Conservation (phyloP, 1,140 invertebrate species). For the Rhagoletis zephyria region DNA sequence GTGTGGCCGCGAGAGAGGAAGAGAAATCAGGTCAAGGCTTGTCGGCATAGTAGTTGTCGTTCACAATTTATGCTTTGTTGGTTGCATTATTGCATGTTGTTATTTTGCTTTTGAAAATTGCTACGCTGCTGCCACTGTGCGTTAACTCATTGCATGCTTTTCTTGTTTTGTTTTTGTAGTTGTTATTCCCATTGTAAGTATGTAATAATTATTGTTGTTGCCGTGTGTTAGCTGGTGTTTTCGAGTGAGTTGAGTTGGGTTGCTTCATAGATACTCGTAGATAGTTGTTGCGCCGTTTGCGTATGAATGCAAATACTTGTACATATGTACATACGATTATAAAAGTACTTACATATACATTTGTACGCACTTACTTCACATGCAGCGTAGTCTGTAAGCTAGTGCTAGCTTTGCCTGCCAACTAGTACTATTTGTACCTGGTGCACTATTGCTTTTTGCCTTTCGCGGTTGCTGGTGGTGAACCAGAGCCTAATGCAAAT, state of each 20-base stretch:
- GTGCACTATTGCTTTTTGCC: not conserved
- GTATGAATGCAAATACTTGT: not conserved
- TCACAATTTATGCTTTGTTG: conserved; percentile 73
- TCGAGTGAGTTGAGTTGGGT: conserved; percentile 33
- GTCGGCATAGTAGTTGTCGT: conserved; percentile 63
- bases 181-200: not conserved
- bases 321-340: not conserved
- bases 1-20: conserved; percentile 66
- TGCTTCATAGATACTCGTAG: not conserved
- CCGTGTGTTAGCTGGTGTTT: not conserved
- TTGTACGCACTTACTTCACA: not conserved
- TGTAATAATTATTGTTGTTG: conserved; percentile 5
- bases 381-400: not conserved
- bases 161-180: conserved; percentile 53
- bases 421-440: not conserved
- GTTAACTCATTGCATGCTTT: conserved; percentile 38
- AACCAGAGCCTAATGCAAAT: not conserved
- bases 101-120: conserved; percentile 61
- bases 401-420: not conserved
- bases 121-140: conserved; percentile 46
- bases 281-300: not conserved
- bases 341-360: too few species aligned
- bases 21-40: conserved; percentile 74
- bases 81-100: conserved; percentile 72
- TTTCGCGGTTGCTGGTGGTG: not conserved